These are phyloP conservation scores for Caenorhabditis uteleia DNA, from an alignment of 2,888 invertebrate species.

Conservation along the genomic window DNA sequence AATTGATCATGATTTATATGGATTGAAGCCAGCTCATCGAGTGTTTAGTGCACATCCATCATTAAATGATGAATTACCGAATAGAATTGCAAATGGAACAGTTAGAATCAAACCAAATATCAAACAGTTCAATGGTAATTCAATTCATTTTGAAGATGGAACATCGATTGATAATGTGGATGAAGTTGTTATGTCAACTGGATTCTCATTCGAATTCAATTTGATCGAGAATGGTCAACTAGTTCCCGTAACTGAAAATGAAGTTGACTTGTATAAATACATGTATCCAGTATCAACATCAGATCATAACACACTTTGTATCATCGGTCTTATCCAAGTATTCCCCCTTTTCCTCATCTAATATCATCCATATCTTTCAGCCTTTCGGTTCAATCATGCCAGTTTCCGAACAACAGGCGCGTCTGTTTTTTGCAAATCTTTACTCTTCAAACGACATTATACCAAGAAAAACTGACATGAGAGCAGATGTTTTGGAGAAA, in stretches of 20 bases:
- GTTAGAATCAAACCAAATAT: slow-evolving; percentile 57
- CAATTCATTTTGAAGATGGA: slow-evolving; percentile 61
- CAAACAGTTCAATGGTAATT: slow-evolving; percentile 54
- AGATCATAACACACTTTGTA: slow-evolving; percentile 71
- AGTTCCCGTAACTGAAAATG: slow-evolving; percentile 49
- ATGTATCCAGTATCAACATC: slow-evolving; percentile 69
- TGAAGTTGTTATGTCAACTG: slow-evolving; percentile 71
- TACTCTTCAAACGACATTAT: slow-evolving; percentile 20
- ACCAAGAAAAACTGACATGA: slow-evolving; percentile 63
- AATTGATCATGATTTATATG: slow-evolving; percentile 70
- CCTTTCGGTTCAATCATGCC: slow-evolving; percentile 73
- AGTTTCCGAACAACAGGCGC: slow-evolving; percentile 72
- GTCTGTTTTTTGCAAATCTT: slow-evolving; percentile 70
- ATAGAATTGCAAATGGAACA: slow-evolving; percentile 70
- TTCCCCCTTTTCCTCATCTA: background rate
- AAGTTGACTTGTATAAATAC: slow-evolving; percentile 70
- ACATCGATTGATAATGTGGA: slow-evolving; percentile 53
- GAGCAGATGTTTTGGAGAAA: slow-evolving; percentile 67
- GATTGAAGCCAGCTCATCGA: slow-evolving; percentile 70
- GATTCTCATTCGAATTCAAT: slow-evolving; percentile 71
- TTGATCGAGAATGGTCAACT: slow-evolving; percentile 67
- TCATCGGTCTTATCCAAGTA: slow-evolving; percentile 72
- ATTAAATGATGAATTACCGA: slow-evolving; percentile 72
- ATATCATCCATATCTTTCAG: slow-evolving; percentile 61
- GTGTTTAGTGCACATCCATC: slow-evolving; percentile 57